Conservation (phyloP, 2,888 invertebrate genomes). For the Blastobasis adustella region DNA sequence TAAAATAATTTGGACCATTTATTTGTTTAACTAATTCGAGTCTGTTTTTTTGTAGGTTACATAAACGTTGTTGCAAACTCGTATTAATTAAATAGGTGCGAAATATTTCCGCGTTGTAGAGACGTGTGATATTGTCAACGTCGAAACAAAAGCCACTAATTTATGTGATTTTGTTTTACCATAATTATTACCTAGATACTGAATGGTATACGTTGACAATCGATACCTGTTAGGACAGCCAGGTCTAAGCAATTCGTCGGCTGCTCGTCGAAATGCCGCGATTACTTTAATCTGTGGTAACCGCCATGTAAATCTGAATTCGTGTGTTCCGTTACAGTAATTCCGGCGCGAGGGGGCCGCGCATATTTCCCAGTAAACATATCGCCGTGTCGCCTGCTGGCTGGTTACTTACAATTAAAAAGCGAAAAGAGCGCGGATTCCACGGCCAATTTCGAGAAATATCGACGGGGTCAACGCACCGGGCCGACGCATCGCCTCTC, state of each 20-base stretch:
- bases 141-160: no score
- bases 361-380: slow-evolving; percentile 61
- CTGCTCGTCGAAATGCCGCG: slow-evolving; percentile 19
- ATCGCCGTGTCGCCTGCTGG: slow-evolving; percentile 64
- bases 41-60: no score
- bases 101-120: background rate
- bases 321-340: slow-evolving; percentile 62
- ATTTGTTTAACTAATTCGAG: no score
- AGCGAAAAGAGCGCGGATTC: slow-evolving; percentile 69
- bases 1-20: background rate
- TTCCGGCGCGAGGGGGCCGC: slow-evolving; percentile 48
- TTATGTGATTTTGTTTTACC: no score
- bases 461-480: slow-evolving; percentile 69
- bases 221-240: no score
- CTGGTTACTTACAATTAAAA: slow-evolving; percentile 71
- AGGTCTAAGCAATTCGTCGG: no score
- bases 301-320: slow-evolving; percentile 58
- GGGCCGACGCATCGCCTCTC: slow-evolving; percentile 65
- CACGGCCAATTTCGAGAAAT: slow-evolving; percentile 70
- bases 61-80: no score
- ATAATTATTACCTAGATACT: no score
- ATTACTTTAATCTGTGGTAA: slow-evolving; percentile 42
- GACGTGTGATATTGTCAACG: no score
- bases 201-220: no score
- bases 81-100: no score